Evolutionary conservation across 2,113 vertebrate genomes (phyloP).

Genomic region (Psammodynastes pulverulentus): DNA sequence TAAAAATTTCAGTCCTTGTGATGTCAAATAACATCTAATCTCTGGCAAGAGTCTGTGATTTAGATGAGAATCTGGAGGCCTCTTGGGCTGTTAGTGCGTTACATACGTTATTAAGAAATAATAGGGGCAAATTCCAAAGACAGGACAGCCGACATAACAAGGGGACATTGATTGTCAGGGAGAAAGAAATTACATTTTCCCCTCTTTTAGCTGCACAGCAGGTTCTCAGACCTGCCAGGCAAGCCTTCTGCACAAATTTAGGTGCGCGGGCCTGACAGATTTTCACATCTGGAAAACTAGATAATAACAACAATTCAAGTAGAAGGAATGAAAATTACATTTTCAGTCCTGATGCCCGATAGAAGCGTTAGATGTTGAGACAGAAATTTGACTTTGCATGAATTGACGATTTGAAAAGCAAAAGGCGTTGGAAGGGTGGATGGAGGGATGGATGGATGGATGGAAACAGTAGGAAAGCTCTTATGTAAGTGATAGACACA

Average conservation of each 20-base stretch:
- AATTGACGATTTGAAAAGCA: conserved; percentile 31
- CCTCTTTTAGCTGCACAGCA: conserved; percentile 50
- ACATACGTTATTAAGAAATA: conserved; percentile 60
- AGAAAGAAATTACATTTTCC: conserved; percentile 62
- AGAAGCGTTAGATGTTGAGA: conserved; percentile 59
- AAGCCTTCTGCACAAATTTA: conserved; percentile 54
- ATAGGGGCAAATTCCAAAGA: conserved; percentile 53
- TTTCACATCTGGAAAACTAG: conserved; percentile 70
- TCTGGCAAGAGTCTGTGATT: conserved; percentile 8
- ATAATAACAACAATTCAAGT: conserved; percentile 69
- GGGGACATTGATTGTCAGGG: conserved; percentile 34
- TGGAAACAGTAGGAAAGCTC: neutral
- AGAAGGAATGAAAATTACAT: conserved; percentile 63
- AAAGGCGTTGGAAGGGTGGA: neutral
- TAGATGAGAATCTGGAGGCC: conserved; percentile 24
- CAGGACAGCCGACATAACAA: conserved; percentile 48
- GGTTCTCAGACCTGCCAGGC: conserved; percentile 52
- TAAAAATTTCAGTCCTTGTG: conserved; percentile 16
- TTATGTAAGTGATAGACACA: neutral
- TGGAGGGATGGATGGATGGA: neutral
- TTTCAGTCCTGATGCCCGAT: conserved; percentile 62
- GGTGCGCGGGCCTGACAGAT: conserved; percentile 59
- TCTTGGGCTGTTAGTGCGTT: conserved; percentile 43
- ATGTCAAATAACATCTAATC: conserved; percentile 34
- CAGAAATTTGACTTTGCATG: conserved; percentile 56